phyloP scores from a whole-genome alignment of 2,797 vertebrate genomes.

The Galaxias olidus region DNA sequence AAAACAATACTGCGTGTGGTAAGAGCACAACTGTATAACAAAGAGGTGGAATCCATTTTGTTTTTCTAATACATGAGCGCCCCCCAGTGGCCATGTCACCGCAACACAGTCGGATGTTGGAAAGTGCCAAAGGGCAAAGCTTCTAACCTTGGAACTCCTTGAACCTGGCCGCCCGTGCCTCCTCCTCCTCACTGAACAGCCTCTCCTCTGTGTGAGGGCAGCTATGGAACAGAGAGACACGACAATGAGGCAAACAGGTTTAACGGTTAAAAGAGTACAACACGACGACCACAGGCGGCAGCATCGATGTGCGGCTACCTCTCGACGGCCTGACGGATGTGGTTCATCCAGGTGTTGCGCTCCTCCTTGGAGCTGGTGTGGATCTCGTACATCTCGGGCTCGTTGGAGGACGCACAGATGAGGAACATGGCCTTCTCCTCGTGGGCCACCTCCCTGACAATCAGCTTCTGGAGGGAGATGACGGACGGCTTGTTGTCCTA shows the following conservation, averaged over 20 bases:
- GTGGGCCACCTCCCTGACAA: constrained; percentile 87
- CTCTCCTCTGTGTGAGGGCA: constrained; percentile 87
- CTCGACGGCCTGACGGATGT: constrained; percentile 83
- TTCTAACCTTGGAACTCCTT: constrained; percentile 87
- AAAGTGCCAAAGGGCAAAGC: too few relatives aligned
- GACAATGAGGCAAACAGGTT: constrained; percentile 2
- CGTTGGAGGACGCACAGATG: constrained; percentile 82
- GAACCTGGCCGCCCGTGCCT: constrained; percentile 74
- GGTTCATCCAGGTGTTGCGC: constrained; percentile 83
- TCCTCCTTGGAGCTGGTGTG: constrained; percentile 83
- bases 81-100: constrained; percentile 45
- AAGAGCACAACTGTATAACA: too few relatives aligned
- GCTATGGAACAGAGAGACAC: constrained; percentile 58
- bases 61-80: constrained; percentile 23
- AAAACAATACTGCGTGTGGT: too few relatives aligned
- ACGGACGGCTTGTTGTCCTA: constrained; percentile 85
- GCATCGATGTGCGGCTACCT: constrained; percentile 61
- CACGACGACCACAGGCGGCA: too few relatives aligned
- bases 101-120: neutral
- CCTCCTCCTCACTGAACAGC: constrained; percentile 83
- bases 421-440: constrained; percentile 89
- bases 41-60: too few relatives aligned
- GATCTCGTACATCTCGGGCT: constrained; percentile 89
- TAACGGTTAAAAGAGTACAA: too few relatives aligned
- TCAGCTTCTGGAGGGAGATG: constrained; percentile 84